Base-by-base conservation (phyloP, 64 coral and sea anemone genomes). In the Porites australiensis region DNA sequence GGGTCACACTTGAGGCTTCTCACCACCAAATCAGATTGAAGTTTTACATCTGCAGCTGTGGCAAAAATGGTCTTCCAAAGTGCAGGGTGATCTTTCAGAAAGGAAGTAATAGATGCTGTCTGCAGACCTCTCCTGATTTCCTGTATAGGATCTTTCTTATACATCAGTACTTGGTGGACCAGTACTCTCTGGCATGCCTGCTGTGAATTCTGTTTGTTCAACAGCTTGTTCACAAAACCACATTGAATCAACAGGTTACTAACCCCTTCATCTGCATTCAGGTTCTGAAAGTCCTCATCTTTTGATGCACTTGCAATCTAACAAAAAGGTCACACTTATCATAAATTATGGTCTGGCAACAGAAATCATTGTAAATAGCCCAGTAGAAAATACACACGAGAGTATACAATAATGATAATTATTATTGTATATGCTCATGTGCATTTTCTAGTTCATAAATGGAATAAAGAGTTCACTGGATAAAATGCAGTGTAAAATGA, bases 171-270 rank as follows among this genome's bases (percentile, higher is more conserved):
- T 59, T 59, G 57, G 57, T 59, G 57, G 57, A 59, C 57, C 57
- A 59, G 57, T 6, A 59, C 57, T 59, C 57, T 59, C 13, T 59
- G 57, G 57, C 57, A 59, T 59, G 57, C 57, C 57, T 59, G 57
- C 57, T 59, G 57, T 59, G 57, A 59, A 13, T 59, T 59, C 57
- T 59, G 67, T 70, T 19, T 70, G 19, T 70, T 70, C 6, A 70
- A 23, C 21, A 27, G 67, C 67, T 70, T 70, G 67, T 70, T 70
- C 19, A 70, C 67, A 70, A 70, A 70, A 70, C 67, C 67, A 70
- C 67, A 70, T 19, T 70, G 67, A 70, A 70, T 7, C 67, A 70
- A 23, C 4, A 70, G 67, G 67, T 70, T 70, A 23, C 21, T 23
- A 6, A 70, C 67, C 43, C 67, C 67, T 70, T 70, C 67, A 70